Evolutionary conservation across 1,140 invertebrate species (phyloP).

Genomic region (Macrotrachela quadricornifera): DNA sequence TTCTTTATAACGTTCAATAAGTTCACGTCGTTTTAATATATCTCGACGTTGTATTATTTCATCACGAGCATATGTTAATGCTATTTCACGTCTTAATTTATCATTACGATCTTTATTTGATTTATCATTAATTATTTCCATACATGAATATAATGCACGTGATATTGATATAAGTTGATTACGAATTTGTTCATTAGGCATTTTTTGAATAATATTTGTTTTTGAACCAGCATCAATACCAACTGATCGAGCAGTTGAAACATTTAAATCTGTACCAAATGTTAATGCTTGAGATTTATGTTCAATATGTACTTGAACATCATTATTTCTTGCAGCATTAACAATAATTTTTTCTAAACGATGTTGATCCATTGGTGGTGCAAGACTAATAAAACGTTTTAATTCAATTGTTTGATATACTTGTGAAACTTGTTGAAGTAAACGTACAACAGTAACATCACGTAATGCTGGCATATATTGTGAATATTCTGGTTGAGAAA

Average conservation of each 20-base stretch:
- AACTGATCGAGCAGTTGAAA: too few species aligned
- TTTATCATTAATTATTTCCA: conserved; percentile 55
- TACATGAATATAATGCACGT: conserved; percentile 53
- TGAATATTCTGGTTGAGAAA: conserved; percentile 20
- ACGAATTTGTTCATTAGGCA: conserved; percentile 80
- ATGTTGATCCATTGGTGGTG: conserved; percentile 46
- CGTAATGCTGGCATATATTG: conserved; percentile 65
- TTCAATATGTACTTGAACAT: conserved; percentile 67
- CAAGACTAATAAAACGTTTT: conserved; percentile 53
- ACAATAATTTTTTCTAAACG: conserved; percentile 67
- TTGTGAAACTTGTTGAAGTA: conserved; percentile 70
- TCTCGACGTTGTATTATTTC: conserved; percentile 62
- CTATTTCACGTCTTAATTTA: conserved; percentile 48
- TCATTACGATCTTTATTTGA: conserved; percentile 49
- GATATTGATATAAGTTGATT: conserved; percentile 76
- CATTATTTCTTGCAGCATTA: conserved; percentile 74
- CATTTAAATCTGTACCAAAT: too few species aligned
- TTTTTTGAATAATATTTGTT: conserved; percentile 62
- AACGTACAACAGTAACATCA: conserved; percentile 69
- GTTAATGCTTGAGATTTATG: conserved; percentile 34
- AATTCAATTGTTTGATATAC: conserved; percentile 83
- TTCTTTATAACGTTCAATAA: conserved; percentile 85
- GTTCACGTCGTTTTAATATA: conserved; percentile 67
- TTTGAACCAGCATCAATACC: conserved; percentile 36
- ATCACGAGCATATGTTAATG: conserved; percentile 61